A percentile compares a stretch with the other conserved stretches of the same genome.
phyloP scores from a whole-genome alignment of 1,140 invertebrate species.

The Paralvinella palmiformis region DNA sequence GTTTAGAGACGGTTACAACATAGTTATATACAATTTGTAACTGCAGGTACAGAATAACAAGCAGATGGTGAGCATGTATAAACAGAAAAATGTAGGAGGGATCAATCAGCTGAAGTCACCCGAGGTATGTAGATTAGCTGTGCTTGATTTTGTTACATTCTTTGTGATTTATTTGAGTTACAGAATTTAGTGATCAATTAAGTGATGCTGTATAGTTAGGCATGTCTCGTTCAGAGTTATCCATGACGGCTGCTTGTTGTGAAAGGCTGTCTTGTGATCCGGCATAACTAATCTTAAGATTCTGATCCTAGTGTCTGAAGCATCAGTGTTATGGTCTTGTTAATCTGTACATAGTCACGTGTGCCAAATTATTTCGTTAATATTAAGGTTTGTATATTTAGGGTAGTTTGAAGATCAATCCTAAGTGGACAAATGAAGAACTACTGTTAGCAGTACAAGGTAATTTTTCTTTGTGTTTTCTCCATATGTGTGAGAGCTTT shows the following conservation, averaged over 20 bases:
- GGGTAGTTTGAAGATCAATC: slow-evolving; percentile 64
- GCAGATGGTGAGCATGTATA: slow-evolving; percentile 79
- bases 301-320: too few relatives aligned
- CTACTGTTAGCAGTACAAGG: slow-evolving; percentile 83
- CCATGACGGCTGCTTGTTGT: too few relatives aligned
- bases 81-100: slow-evolving; percentile 57
- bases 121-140: slow-evolving; percentile 54
- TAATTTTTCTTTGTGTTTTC: slow-evolving; percentile 12
- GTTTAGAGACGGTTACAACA: not conserved
- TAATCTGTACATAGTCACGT: too few relatives aligned
- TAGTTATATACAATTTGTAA: not conserved
- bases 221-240: slow-evolving; percentile 3
- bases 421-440: slow-evolving; percentile 90
- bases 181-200: too few relatives aligned
- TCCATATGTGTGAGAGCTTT: not conserved
- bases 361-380: too few relatives aligned
- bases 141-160: not conserved
- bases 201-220: not conserved
- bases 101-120: slow-evolving; percentile 67
- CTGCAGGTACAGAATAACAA: slow-evolving; percentile 88
- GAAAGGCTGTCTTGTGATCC: too few relatives aligned
- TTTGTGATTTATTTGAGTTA: not conserved
- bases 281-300: too few relatives aligned
- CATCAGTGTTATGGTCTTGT: too few relatives aligned
- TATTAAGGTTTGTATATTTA: too few relatives aligned